Conservation (phyloP, 2,797 vertebrate genomes). For the Danio tinwini region DNA sequence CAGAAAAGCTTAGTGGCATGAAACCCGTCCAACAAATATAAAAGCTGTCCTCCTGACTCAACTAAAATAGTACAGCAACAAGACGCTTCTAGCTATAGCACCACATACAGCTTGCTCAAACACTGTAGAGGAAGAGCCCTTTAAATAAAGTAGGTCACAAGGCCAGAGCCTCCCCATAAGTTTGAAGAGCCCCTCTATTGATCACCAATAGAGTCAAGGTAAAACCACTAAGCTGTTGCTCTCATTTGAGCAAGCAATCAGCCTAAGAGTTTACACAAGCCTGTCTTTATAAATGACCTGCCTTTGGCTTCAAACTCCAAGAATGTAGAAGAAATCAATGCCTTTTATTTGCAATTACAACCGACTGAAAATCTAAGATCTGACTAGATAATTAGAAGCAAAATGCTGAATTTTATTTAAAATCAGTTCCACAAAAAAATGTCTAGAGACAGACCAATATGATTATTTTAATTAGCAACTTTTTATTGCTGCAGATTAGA, state of each 20-base stretch:
- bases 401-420: not conserved
- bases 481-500: too few species aligned
- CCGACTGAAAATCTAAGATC: not conserved
- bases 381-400: not conserved
- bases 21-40: not conserved
- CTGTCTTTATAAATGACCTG: not conserved
- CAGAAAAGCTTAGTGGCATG: constrained; percentile 2
- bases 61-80: not conserved
- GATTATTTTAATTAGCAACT: too few species aligned
- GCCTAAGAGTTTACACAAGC: constrained; percentile 14
- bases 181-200: constrained; percentile 30
- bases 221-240: constrained; percentile 8
- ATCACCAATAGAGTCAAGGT: constrained; percentile 16
- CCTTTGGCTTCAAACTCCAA: not conserved
- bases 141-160: constrained; percentile 2
- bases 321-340: not conserved
- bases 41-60: constrained; percentile 7
- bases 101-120: not conserved
- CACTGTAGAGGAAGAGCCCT: not conserved
- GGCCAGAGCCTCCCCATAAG: not conserved
- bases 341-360: not conserved
- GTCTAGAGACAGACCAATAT: too few species aligned
- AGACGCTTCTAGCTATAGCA: not conserved
- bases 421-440: too few species aligned
- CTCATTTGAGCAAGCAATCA: constrained; percentile 14